Evolutionary conservation across 2,888 invertebrate species (phyloP).

Genomic region (Protophormia terraenovae): DNA sequence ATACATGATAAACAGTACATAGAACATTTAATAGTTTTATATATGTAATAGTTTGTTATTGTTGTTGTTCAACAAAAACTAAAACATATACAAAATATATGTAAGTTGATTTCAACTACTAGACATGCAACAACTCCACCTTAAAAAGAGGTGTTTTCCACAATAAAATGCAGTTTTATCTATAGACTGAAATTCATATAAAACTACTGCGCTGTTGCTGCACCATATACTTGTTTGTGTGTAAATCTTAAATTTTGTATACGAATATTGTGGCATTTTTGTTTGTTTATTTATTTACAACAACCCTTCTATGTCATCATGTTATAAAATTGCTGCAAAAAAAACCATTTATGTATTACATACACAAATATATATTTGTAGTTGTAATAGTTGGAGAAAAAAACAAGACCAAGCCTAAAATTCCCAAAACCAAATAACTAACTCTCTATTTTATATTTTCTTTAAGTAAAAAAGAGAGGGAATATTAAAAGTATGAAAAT

Average conservation of each 20-base stretch:
- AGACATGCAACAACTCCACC: slow-evolving; percentile 63
- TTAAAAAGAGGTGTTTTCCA: slow-evolving; percentile 56
- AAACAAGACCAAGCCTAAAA: slow-evolving; percentile 36
- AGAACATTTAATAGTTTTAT: too few species aligned
- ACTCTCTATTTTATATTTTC: background rate
- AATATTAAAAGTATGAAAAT: slow-evolving; percentile 7
- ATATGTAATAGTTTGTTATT: too few species aligned
- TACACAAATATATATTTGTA: background rate
- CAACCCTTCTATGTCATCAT: slow-evolving; percentile 22
- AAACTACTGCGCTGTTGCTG: slow-evolving; percentile 33
- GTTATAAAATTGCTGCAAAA: background rate
- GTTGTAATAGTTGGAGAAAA: background rate
- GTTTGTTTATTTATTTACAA: slow-evolving; percentile 59
- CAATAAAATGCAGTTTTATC: slow-evolving; percentile 29
- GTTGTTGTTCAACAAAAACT: background rate
- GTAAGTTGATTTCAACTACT: background rate
- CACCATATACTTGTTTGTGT: background rate
- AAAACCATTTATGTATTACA: too few species aligned
- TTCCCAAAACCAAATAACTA: background rate
- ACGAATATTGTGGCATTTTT: slow-evolving; percentile 11
- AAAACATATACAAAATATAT: slow-evolving; percentile 24
- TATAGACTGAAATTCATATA: background rate
- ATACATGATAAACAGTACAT: too few species aligned
- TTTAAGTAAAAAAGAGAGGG: slow-evolving; percentile 39
- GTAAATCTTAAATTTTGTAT: background rate